Evolutionary conservation across 2,888 invertebrate genomes (phyloP), one percentile per base, ranked within the genome.

Genomic region (Pimpla rufipes): DNA sequence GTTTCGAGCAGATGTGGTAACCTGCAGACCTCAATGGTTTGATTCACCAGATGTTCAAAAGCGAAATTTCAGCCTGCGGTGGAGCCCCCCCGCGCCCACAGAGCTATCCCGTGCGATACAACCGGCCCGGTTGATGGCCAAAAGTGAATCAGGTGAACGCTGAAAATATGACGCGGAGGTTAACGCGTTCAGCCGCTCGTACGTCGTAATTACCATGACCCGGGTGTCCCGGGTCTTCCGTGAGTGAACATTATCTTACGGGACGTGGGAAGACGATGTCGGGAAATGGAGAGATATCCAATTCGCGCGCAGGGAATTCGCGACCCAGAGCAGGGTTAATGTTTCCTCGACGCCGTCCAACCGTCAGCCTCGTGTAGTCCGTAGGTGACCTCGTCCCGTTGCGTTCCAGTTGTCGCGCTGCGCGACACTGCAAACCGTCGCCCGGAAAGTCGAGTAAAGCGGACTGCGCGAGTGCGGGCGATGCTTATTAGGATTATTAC

Each of bases 401-500:
- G 76, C 67, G 16, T 29, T 29, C 66, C n/a, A 37, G 47, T 77
- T 68, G 57, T 62, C 59, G 47, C 47, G 21, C 67, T 45, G 40
- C 59, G 47, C 47, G 21, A 57, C 47, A 47, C 59, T 62, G 68
- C 59, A 45, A 59, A 77, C 50, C 45, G 68, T 77, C 40, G 3
- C 76, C 13, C 59, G 21, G 47, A 62, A 77, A 77, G 77, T 77
- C 40, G 68, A 68, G 57, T 62, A 62, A 18, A 47, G 47, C 37
- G 62, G 37, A 68, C 77, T 68, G 40, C 70, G 68, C 70, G 68
- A 37, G 68, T 35, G n/a, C n/a, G 29, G 29, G 29, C 5, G 59
- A 78, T 78, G 68, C 70, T 78, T 78, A 78, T 78, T 78, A 78
- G 77, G 77, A 78, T 78, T 78, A 70, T 78, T 78, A 70, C 77